Evolutionary conservation across 2,888 invertebrate genomes (phyloP), one percentile per base, ranked within the genome.

Genomic region (Danaus chrysippus): DNA sequence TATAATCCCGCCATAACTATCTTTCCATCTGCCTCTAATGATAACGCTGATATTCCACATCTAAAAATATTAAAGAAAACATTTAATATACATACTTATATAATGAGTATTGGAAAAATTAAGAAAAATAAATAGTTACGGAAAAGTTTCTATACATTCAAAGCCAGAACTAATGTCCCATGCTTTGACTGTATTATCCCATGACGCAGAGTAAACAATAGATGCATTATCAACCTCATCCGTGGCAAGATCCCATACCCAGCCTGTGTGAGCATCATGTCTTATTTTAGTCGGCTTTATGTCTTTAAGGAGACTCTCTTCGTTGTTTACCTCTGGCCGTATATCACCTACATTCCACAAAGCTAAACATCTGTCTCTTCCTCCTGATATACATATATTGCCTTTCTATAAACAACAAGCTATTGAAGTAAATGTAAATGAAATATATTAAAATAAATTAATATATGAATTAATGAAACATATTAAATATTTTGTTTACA

Each of bases 161-260:
- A 93, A 84, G 59, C 84, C 90, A 62, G 82, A 75, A 44, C 76
- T 75, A 44, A 92, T 77, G 64, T 91, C 87, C 93, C 93, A 93
- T 3, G 90, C 88, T 76, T 92, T 93, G 0, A 93, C 90, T 46
- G 88, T 91, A 63, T 91, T 88, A 74, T 93, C 93, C 93, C 93
- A 93, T 43, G 93, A 93, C 15, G 92, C 93, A 43, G 93, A 93
- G 71, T 91, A 93, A 52, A 93, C 73, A 57, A 82, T 84, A 6
- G 88, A 75, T 17, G 91, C 83, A 65, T 83, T 77, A 13, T 83
- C 76, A 43, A 81, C 71, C 61, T 79, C 76, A 65, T 90, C 86
- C 17, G 91, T 81, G 5, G 92, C 89, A 41, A 93, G 76, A 69
- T 92, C 92, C 93, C 93, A 93, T 10, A 94, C 92, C 94, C 93